phyloP scores from a whole-genome alignment of 2,113 vertebrate genomes.

The Prinia subflava region DNA sequence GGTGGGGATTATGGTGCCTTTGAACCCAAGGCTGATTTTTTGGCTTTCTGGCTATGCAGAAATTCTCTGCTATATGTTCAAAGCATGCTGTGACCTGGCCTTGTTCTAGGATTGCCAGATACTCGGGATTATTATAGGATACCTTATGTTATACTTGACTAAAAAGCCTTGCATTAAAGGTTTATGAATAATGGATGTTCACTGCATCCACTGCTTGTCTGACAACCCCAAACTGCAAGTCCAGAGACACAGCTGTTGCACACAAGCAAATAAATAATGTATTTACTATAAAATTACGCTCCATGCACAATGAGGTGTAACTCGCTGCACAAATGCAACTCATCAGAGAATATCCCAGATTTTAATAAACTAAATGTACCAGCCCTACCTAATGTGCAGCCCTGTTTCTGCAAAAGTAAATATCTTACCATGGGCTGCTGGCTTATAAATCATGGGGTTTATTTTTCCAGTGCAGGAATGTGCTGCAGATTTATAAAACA shows the following conservation, averaged over 20 bases:
- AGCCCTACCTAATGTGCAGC: background rate
- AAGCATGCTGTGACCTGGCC: background rate
- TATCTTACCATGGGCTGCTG: background rate
- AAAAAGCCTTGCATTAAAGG: background rate
- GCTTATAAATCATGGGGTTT: conserved; percentile 59
- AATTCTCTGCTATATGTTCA: background rate
- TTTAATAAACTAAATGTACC: background rate
- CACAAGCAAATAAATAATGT: background rate
- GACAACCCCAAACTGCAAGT: background rate
- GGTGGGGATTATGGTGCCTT: too few relatives aligned
- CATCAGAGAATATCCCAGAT: background rate
- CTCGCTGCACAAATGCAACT: background rate
- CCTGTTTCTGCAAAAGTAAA: background rate
- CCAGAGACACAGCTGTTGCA: background rate
- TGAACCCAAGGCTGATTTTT: background rate
- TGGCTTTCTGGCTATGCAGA: background rate
- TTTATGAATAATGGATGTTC: background rate
- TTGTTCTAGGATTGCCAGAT: rapidly evolving
- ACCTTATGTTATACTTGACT: background rate
- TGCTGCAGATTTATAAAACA: conserved; percentile 28
- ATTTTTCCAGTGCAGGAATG: conserved; percentile 7
- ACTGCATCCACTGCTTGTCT: background rate
- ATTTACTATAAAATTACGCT: background rate
- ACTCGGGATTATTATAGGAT: background rate
- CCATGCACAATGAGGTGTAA: background rate